A percentile compares a stretch with the other conserved stretches of the same genome.
Evolutionary conservation across 2,888 invertebrate genomes (phyloP).

Genomic region (Pedicia rivosa): DNA sequence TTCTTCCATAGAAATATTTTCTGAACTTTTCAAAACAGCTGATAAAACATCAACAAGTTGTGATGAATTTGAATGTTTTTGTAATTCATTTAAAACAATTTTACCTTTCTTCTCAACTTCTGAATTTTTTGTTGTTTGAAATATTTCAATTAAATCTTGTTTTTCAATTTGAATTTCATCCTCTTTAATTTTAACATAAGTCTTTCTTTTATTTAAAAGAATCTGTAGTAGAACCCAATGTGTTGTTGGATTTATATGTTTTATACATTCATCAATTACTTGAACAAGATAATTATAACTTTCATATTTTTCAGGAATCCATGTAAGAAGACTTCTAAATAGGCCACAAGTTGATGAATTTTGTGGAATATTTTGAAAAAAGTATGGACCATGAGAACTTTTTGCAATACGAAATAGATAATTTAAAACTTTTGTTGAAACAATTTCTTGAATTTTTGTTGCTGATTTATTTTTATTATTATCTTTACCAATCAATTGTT

Average conservation of each 20-base stretch:
- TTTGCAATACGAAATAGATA: constrained; percentile 15
- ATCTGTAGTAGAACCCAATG: constrained; percentile 14
- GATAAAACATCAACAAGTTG: constrained; percentile 15
- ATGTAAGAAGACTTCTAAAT: constrained; percentile 18
- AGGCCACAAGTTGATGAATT: constrained; percentile 20
- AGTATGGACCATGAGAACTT: constrained; percentile 13
- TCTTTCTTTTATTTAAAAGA: constrained; percentile 14
- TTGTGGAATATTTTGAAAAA: constrained; percentile 16
- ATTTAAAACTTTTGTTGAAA: constrained; percentile 13
- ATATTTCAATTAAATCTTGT: constrained; percentile 14
- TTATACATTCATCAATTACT: constrained; percentile 16
- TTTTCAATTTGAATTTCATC: constrained; percentile 12
- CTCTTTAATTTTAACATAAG: constrained; percentile 8
- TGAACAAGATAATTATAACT: constrained; percentile 15
- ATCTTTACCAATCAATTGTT: constrained; percentile 15
- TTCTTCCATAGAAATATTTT: constrained; percentile 5
- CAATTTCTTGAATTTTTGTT: constrained; percentile 11
- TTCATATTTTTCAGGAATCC: constrained; percentile 14
- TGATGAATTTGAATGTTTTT: constrained; percentile 7
- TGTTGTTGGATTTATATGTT: constrained; percentile 2
- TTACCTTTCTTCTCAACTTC: constrained; percentile 16
- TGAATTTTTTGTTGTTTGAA: constrained; percentile 11
- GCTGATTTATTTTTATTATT: background rate
- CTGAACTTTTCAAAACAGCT: constrained; percentile 10
- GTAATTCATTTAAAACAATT: constrained; percentile 15